These are phyloP conservation scores for Paratilapia polleni DNA, from an alignment of 2,113 vertebrate species.

Conservation along the genomic window DNA sequence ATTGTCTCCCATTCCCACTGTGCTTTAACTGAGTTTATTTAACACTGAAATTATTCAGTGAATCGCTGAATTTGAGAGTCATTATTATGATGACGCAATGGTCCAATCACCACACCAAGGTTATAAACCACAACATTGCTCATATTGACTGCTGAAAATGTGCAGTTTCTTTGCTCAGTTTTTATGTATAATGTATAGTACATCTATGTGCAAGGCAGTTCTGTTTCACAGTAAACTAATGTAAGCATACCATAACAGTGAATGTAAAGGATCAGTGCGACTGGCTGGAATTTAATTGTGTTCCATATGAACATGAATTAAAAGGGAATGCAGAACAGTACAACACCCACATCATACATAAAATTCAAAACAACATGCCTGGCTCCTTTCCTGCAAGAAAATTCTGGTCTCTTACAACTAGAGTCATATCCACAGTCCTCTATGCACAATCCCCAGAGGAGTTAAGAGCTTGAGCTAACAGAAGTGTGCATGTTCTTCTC, in stretches of 20 bases:
- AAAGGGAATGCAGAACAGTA: background rate
- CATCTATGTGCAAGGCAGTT: too few relatives aligned
- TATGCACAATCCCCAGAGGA: slow-evolving; percentile 1
- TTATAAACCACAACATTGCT: background rate
- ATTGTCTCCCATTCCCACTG: background rate
- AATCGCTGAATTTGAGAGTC: background rate
- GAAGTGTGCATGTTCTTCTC: slow-evolving; percentile 15
- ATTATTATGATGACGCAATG: background rate
- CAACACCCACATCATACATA: background rate
- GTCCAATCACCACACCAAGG: background rate
- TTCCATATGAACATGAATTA: background rate
- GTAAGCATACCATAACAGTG: background rate
- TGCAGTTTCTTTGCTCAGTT: background rate
- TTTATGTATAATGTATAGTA: background rate
- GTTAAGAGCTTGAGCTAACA: slow-evolving; percentile 4
- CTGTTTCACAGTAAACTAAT: background rate
- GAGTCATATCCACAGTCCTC: background rate
- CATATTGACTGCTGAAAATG: background rate
- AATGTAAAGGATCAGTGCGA: background rate
- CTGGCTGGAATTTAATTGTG: background rate
- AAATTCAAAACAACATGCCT: background rate
- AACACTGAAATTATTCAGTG: background rate
- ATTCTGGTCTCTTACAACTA: background rate
- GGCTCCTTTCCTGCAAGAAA: background rate
- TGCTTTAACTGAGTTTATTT: background rate